Evolutionary conservation across 2,113 vertebrate genomes (phyloP).

Genomic region (Neolamprologus sp.): DNA sequence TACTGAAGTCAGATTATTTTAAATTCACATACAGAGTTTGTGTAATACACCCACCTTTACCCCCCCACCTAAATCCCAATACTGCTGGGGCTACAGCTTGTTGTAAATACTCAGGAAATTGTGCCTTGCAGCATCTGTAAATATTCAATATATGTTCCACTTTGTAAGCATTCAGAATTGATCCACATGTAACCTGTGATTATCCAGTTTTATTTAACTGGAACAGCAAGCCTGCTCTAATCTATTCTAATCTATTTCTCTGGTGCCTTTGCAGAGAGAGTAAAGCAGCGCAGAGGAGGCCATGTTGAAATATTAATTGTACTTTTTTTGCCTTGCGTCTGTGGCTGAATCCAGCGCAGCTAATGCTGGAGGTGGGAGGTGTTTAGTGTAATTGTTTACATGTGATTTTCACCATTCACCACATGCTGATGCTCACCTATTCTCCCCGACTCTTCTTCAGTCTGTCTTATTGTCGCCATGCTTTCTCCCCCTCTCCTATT

Average conservation of each 20-base stretch:
- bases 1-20: neutral
- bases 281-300: neutral
- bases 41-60: neutral
- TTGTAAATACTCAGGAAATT: neutral
- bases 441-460: neutral
- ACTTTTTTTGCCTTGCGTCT: constrained; percentile 9
- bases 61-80: neutral
- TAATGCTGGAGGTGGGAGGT: neutral
- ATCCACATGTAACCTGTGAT: neutral
- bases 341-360: neutral
- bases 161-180: neutral
- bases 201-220: neutral
- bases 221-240: neutral
- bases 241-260: neutral
- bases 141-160: neutral
- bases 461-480: neutral
- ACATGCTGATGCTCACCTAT: constrained; percentile 9
- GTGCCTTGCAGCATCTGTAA: neutral
- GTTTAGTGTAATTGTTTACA: constrained; percentile 39
- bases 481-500: neutral
- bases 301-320: constrained; percentile 29
- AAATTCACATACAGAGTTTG: neutral
- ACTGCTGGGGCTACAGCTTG: neutral
- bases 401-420: constrained; percentile 10
- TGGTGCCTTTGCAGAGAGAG: neutral